A percentile compares a stretch with the other conserved stretches of the same genome.
These are phyloP conservation scores for Patella depressa DNA, from an alignment of 2,888 invertebrate genomes.

Conservation along the genomic window DNA sequence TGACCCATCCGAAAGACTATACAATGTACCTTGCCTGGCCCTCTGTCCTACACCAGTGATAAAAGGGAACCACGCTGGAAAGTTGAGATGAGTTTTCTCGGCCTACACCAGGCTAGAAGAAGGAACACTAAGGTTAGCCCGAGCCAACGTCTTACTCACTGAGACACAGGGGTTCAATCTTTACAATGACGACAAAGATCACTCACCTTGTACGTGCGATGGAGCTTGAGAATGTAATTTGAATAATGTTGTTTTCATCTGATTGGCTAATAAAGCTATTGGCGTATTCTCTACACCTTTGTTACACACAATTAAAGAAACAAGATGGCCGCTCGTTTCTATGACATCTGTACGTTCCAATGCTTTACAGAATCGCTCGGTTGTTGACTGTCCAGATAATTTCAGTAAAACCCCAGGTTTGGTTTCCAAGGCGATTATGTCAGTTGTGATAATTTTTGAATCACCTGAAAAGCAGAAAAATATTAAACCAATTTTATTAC, in stretches of 20 bases:
- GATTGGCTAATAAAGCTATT: constrained; percentile 62
- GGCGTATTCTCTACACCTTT: constrained; percentile 62
- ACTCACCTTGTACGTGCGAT: too few relatives aligned
- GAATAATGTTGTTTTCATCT: constrained; percentile 60
- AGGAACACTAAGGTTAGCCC: too few relatives aligned
- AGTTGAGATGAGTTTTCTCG: too few relatives aligned
- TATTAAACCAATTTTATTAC: too few relatives aligned
- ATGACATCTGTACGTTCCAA: constrained; percentile 44
- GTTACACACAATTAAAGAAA: constrained; percentile 63
- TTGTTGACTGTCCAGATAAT: constrained; percentile 55
- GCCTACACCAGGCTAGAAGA: too few relatives aligned
- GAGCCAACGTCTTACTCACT: too few relatives aligned
- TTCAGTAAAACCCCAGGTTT: constrained; percentile 60
- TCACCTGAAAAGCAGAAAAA: constrained; percentile 45
- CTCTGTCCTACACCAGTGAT: too few relatives aligned
- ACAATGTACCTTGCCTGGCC: too few relatives aligned
- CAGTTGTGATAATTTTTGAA: constrained; percentile 51
- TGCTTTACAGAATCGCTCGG: constrained; percentile 53
- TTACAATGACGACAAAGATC: too few relatives aligned
- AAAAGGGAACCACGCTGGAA: too few relatives aligned
- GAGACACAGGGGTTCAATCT: too few relatives aligned
- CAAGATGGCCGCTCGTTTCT: constrained; percentile 61
- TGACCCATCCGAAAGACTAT: too few relatives aligned
- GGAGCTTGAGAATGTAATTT: constrained; percentile 49
- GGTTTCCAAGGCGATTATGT: constrained; percentile 63